phyloP scores from a whole-genome alignment of 2,888 invertebrate genomes.

The Agelastica alni region DNA sequence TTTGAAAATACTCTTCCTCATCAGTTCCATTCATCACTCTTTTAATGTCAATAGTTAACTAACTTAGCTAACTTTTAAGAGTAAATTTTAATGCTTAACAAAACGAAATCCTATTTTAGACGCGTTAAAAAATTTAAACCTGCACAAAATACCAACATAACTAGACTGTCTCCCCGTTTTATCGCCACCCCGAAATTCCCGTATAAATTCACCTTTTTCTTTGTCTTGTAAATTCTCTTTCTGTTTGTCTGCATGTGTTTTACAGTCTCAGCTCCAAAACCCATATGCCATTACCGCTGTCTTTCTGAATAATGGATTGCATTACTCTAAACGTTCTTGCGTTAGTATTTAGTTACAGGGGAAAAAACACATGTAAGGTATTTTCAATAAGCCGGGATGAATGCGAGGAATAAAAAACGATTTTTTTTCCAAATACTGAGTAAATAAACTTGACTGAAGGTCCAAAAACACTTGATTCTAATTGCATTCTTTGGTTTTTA shows the following conservation, averaged over 20 bases:
- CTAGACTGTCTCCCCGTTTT: neutral
- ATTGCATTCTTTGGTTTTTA: too few relatives aligned
- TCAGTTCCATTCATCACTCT: too few relatives aligned
- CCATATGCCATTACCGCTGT: conserved; percentile 48
- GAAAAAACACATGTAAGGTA: conserved; percentile 11
- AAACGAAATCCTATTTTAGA: neutral
- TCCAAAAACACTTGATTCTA: too few relatives aligned
- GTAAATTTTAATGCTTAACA: too few relatives aligned
- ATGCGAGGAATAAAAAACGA: neutral
- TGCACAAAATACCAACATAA: neutral
- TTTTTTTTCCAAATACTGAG: neutral
- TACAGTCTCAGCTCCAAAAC: conserved; percentile 20
- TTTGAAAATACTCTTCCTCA: too few relatives aligned
- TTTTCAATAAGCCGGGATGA: conserved; percentile 11
- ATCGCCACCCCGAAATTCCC: neutral
- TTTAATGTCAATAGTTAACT: too few relatives aligned
- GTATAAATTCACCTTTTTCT: conserved; percentile 15
- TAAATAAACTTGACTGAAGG: too few relatives aligned
- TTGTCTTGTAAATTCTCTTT: conserved; percentile 9
- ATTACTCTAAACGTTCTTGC: conserved; percentile 39
- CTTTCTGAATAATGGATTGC: conserved; percentile 48
- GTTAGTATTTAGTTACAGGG: conserved; percentile 33
- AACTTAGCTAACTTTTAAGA: too few relatives aligned
- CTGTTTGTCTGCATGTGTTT: conserved; percentile 5
- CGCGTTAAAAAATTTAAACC: neutral